Conservation (phyloP, 2,888 invertebrate genomes). For the Noctua comes region DNA sequence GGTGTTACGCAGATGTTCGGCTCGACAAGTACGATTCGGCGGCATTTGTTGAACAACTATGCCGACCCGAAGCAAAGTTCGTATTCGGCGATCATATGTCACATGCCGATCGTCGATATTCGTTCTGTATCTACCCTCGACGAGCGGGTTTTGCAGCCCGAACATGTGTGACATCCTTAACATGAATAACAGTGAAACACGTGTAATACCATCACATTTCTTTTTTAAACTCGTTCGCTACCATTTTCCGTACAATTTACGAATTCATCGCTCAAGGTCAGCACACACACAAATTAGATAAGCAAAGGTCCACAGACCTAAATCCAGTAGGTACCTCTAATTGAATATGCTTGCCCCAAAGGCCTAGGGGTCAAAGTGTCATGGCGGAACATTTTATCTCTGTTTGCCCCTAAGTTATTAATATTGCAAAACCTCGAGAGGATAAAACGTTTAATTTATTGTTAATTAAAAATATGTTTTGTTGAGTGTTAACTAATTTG, state of each 20-base stretch:
- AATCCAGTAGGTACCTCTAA: constrained; percentile 59
- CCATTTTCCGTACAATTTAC: constrained; percentile 12
- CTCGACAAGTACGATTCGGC: neutral
- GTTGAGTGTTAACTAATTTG: constrained; percentile 45
- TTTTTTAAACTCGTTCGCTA: constrained; percentile 17
- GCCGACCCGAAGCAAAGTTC: neutral
- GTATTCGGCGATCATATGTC: neutral
- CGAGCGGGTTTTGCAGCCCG: neutral
- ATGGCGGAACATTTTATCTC: constrained; percentile 59
- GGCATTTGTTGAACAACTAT: neutral
- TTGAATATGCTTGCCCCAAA: constrained; percentile 60
- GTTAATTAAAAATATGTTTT: constrained; percentile 55
- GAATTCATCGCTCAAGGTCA: constrained; percentile 27
- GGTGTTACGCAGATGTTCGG: neutral
- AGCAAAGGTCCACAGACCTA: constrained; percentile 63
- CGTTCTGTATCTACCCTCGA: neutral
- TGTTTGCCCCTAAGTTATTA: constrained; percentile 50
- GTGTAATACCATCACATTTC: neutral
- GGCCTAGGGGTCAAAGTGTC: constrained; percentile 42
- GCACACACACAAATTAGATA: constrained; percentile 55
- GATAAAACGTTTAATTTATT: constrained; percentile 55
- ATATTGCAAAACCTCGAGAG: constrained; percentile 34
- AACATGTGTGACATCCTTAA: neutral
- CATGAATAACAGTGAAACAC: neutral
- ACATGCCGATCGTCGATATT: neutral